phyloP scores from a whole-genome alignment of 2,888 invertebrate species.

The Eurois occulta region DNA sequence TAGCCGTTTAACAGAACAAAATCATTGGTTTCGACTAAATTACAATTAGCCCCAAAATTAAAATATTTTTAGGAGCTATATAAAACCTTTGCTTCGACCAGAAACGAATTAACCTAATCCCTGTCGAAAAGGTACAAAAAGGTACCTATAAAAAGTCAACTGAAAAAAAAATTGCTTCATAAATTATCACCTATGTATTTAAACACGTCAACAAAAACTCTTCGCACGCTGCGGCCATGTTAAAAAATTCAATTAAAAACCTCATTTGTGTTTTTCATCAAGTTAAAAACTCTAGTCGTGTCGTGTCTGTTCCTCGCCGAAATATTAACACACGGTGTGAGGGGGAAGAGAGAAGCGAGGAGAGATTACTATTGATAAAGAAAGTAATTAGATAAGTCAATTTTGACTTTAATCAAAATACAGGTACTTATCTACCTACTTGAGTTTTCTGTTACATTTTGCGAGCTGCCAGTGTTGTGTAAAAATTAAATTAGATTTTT shows the following conservation, averaged over 20 bases:
- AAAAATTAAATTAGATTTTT: background rate
- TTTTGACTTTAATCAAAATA: background rate
- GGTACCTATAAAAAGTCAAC: conserved; percentile 32
- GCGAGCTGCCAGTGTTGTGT: background rate
- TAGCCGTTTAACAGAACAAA: background rate
- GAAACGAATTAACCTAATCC: background rate
- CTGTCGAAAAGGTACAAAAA: conserved; percentile 5
- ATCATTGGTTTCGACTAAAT: background rate
- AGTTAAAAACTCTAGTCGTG: conserved; percentile 80
- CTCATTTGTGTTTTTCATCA: conserved; percentile 82
- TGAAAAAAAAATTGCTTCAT: conserved; percentile 51
- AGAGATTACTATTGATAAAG: background rate
- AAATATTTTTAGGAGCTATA: background rate
- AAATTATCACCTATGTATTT: conserved; percentile 69
- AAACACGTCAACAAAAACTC: conserved; percentile 70
- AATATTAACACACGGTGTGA: conserved; percentile 72
- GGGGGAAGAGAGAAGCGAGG: conserved; percentile 37
- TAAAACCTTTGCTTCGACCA: background rate
- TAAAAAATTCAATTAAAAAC: conserved; percentile 83
- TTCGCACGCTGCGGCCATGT: conserved; percentile 52
- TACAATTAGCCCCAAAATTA: background rate
- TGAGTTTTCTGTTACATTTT: background rate
- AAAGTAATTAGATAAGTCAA: background rate
- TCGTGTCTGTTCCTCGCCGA: conserved; percentile 73
- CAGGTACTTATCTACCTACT: background rate